Percentiles rank a stretch among this genome's conserved stretches.
Conservation (phyloP, 2,888 invertebrate species). For the Amorpha juglandis region DNA sequence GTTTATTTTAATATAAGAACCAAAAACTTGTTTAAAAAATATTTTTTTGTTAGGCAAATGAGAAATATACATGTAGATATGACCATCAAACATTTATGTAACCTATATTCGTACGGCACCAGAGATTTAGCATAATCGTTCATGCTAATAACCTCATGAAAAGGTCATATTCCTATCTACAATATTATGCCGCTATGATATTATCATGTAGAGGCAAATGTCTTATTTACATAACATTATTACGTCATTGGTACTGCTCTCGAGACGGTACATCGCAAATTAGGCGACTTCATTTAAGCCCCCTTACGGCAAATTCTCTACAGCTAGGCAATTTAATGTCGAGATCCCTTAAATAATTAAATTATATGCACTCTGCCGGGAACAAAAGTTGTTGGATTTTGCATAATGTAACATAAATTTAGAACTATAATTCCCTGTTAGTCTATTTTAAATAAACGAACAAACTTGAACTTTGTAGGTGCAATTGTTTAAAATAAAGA, state of each 20-base stretch:
- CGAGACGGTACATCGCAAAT: conserved; percentile 18
- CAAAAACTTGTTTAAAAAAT: background rate
- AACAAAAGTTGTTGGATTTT: conserved; percentile 54
- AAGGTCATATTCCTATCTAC: conserved; percentile 3
- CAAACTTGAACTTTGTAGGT: no score
- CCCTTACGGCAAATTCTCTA: conserved; percentile 47
- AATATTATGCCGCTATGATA: background rate
- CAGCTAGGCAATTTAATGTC: conserved; percentile 55
- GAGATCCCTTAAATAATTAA: conserved; percentile 64
- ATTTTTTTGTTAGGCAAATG: background rate
- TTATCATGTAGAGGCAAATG: background rate
- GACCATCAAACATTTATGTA: background rate
- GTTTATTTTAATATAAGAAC: conserved; percentile 24
- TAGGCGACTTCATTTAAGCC: conserved; percentile 38
- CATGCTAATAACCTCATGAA: conserved; percentile 13
- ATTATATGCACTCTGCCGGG: conserved; percentile 55
- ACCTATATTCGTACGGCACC: conserved; percentile 3
- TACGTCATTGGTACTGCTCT: conserved; percentile 1
- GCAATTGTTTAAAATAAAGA: no score
- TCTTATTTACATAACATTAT: conserved; percentile 17
- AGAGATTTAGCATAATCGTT: conserved; percentile 1
- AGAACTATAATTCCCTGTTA: conserved; percentile 9
- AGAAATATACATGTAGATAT: background rate
- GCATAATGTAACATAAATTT: conserved; percentile 43
- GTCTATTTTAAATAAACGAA: background rate